Evolutionary conservation across 2,797 vertebrate species (phyloP).

Genomic region (Gymnocypris eckloni): DNA sequence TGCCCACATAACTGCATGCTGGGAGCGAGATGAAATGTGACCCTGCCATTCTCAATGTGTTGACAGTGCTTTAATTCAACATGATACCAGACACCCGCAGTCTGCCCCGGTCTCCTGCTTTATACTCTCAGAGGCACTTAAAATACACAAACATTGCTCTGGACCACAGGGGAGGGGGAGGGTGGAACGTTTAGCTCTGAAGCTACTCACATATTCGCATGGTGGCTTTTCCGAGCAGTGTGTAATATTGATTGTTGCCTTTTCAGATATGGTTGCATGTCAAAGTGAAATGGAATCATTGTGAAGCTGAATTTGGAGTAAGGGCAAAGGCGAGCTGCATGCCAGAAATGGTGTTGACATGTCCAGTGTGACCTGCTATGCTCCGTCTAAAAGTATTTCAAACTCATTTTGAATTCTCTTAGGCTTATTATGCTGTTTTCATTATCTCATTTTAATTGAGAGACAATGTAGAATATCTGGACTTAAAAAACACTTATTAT

Average conservation of each 20-base stretch:
- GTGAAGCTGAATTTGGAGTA: neutral
- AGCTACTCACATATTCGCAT: constrained; percentile 53
- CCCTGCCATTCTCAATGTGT: constrained; percentile 78
- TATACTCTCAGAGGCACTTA: constrained; percentile 82
- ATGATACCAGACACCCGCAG: constrained; percentile 81
- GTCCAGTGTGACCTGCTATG: neutral
- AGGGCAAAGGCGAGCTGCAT: neutral
- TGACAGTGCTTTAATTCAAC: constrained; percentile 85
- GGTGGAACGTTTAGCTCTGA: constrained; percentile 29
- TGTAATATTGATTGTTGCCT: constrained; percentile 27
- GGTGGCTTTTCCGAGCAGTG: constrained; percentile 27
- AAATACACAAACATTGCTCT: constrained; percentile 77
- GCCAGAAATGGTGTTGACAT: neutral
- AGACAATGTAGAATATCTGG: neutral
- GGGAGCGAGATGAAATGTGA: constrained; percentile 73
- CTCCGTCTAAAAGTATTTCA: neutral
- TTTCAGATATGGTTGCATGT: neutral
- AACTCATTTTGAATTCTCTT: neutral
- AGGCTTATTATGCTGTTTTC: neutral
- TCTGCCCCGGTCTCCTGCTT: constrained; percentile 76
- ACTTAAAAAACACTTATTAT: neutral
- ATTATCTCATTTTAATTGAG: neutral
- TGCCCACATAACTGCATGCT: constrained; percentile 65
- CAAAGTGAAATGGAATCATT: constrained; percentile 48
- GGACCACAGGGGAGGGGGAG: constrained; percentile 37